phyloP scores from a whole-genome alignment of 1,140 invertebrate genomes.

The Tetragnatha versicolor region DNA sequence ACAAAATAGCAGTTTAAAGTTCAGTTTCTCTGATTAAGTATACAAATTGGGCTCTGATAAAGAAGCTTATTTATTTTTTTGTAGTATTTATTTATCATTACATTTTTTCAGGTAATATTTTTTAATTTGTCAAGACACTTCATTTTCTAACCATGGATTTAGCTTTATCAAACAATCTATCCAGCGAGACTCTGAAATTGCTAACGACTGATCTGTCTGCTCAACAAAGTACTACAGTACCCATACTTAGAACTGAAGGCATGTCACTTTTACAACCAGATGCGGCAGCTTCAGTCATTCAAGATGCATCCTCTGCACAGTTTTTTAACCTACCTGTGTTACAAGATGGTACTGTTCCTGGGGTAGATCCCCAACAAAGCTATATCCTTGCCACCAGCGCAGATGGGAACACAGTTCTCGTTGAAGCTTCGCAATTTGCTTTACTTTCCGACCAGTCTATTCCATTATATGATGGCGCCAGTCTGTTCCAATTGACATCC shows the following conservation, averaged over 20 bases:
- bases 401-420: constrained; percentile 50
- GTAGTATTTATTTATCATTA: too few species aligned
- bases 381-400: constrained; percentile 42
- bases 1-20: too few species aligned
- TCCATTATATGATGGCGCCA: constrained; percentile 41
- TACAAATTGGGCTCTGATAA: too few species aligned
- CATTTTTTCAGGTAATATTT: neutral
- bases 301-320: constrained; percentile 6
- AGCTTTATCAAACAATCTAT: neutral
- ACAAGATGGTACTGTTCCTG: constrained; percentile 20
- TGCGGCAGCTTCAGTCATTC: constrained; percentile 5
- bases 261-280: constrained; percentile 13
- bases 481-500: constrained; percentile 32
- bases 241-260: constrained; percentile 14
- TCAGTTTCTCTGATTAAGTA: too few species aligned
- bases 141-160: too few species aligned
- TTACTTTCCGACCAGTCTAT: constrained; percentile 28
- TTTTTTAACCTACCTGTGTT: constrained; percentile 42
- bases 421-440: constrained; percentile 49
- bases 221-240: neutral
- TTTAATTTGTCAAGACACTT: too few species aligned
- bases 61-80: too few species aligned
- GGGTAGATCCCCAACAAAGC: constrained; percentile 31
- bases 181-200: constrained; percentile 2
- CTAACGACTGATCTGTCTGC: neutral